Percentiles rank a stretch among this genome's conserved stretches.
phyloP scores from a whole-genome alignment of 64 coral and sea anemone genomes.

The Montipora sp. region DNA sequence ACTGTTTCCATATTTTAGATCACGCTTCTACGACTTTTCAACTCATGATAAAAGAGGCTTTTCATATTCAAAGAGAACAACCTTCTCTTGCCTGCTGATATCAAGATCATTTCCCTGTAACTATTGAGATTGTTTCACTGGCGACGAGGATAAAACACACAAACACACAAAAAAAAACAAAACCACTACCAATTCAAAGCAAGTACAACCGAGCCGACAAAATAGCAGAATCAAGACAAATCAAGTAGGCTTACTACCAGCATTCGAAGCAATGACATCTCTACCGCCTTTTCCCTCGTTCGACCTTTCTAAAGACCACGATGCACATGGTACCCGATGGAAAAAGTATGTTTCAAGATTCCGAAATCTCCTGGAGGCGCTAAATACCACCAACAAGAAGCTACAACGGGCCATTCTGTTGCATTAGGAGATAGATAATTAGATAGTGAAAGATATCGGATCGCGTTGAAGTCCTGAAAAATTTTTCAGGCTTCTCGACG shows the following conservation, averaged over 20 bases:
- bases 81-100: too few species aligned
- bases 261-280: not conserved
- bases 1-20: too few species aligned
- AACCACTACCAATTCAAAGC: not conserved
- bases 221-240: not conserved
- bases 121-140: not conserved
- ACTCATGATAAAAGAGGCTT: too few species aligned
- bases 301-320: conserved; percentile 20
- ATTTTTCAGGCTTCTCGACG: too few species aligned
- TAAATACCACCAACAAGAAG: conserved; percentile 9
- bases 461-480: too few species aligned
- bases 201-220: not conserved
- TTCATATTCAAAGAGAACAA: too few species aligned
- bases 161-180: too few species aligned
- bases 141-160: conserved; percentile 29
- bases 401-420: conserved; percentile 29
- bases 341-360: conserved; percentile 59
- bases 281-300: conserved; percentile 37
- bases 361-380: conserved; percentile 31
- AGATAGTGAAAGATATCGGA: too few species aligned
- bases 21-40: too few species aligned
- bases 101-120: too few species aligned
- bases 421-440: not conserved
- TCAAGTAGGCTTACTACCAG: not conserved
- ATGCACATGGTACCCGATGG: conserved; percentile 49